Evolutionary conservation across 92 coral and sea anemone species (phyloP).

Genomic region (Bergia puertoricense): DNA sequence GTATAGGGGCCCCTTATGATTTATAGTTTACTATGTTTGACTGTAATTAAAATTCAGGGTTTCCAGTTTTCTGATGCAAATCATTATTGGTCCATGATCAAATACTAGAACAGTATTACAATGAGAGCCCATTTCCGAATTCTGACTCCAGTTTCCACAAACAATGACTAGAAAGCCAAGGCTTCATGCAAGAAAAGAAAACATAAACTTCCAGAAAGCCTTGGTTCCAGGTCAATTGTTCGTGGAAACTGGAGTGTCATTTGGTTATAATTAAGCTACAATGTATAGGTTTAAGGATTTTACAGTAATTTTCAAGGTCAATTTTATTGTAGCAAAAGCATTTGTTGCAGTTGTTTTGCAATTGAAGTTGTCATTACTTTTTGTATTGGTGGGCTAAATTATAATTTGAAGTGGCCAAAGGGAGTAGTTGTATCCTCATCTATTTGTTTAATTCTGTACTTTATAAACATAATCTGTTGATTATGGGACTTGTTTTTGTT

Average conservation of each 20-base stretch:
- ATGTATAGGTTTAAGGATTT: too few species aligned
- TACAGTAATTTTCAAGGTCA: too few species aligned
- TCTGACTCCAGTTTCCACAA: background rate
- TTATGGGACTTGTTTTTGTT: background rate
- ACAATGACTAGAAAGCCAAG: background rate
- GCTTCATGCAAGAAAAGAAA: background rate
- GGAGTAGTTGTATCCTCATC: background rate
- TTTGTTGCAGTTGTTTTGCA: too few species aligned
- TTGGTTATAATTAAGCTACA: background rate
- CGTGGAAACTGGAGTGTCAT: background rate
- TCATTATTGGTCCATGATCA: background rate
- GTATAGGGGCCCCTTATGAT: too few species aligned
- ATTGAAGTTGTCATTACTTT: too few species aligned
- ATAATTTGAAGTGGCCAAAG: background rate
- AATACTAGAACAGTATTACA: background rate
- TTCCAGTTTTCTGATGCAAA: background rate
- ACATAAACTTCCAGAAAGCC: background rate
- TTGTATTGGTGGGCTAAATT: too few species aligned
- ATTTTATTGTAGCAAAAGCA: too few species aligned
- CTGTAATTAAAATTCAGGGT: too few species aligned
- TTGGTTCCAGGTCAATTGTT: background rate
- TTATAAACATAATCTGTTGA: too few species aligned
- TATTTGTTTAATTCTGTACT: too few species aligned
- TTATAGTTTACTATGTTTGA: too few species aligned
- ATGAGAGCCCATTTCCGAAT: background rate